Evolutionary conservation across 2,797 vertebrate genomes (phyloP).

Genomic region (Labeo calbasu): DNA sequence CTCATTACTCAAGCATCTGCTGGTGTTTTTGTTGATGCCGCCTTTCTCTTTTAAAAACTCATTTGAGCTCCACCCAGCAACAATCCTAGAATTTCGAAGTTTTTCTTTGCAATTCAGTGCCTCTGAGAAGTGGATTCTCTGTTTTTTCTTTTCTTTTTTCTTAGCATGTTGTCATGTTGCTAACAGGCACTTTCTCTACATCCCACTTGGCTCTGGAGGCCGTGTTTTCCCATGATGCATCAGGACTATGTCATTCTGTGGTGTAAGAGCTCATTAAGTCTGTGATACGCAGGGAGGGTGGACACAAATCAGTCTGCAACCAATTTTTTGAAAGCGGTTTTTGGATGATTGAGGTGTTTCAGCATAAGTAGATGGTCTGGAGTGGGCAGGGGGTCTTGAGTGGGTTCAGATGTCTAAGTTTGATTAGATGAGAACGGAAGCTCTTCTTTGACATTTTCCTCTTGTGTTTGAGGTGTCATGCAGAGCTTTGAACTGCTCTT

Average conservation of each 20-base stretch:
- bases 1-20: slow-evolving; percentile 37
- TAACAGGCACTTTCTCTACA: not conserved
- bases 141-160: not conserved
- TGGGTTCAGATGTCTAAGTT: not conserved
- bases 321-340: not conserved
- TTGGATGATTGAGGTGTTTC: slow-evolving; percentile 22
- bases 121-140: not conserved
- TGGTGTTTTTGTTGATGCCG: slow-evolving; percentile 15
- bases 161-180: not conserved
- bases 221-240: slow-evolving; percentile 25
- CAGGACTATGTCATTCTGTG: not conserved
- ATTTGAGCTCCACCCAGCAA: slow-evolving; percentile 33
- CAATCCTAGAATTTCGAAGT: not conserved
- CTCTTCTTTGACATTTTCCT: slow-evolving; percentile 21
- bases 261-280: slow-evolving; percentile 31
- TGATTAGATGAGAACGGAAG: slow-evolving; percentile 26
- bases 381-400: not conserved
- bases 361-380: slow-evolving; percentile 21
- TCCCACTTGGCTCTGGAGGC: not conserved
- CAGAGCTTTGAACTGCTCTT: slow-evolving; percentile 30
- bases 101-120: not conserved
- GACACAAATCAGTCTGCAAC: not conserved
- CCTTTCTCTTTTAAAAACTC: slow-evolving; percentile 38
- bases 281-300: not conserved
- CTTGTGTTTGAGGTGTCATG: slow-evolving; percentile 31